These are phyloP conservation scores for Platypus cylindrus DNA, from an alignment of 2,888 invertebrate genomes.

Conservation along the genomic window DNA sequence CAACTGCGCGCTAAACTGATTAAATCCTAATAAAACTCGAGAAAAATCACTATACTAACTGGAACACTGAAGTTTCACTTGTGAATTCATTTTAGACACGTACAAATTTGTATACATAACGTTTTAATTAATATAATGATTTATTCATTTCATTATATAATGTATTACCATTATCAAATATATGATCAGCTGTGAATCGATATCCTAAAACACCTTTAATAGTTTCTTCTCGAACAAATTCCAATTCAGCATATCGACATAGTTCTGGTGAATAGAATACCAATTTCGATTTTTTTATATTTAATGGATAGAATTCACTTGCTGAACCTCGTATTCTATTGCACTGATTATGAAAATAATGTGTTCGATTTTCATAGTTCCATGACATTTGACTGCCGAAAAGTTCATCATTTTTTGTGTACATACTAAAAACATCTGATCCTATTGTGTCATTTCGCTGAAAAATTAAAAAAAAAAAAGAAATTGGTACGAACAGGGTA, in stretches of 20 bases:
- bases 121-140: not conserved
- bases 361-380: conserved; percentile 52
- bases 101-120: conserved; percentile 1
- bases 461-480: no score
- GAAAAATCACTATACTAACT: no score
- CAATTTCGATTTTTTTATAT: conserved; percentile 45
- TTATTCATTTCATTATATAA: not conserved
- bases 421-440: conserved; percentile 59
- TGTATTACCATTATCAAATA: conserved; percentile 51
- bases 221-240: conserved; percentile 45
- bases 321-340: conserved; percentile 58
- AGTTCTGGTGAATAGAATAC: conserved; percentile 60
- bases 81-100: no score
- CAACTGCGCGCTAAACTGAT: no score
- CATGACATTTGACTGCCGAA: conserved; percentile 60
- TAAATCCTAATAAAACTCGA: no score
- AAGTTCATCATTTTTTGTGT: conserved; percentile 50
- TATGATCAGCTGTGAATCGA: conserved; percentile 49
- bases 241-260: conserved; percentile 53
- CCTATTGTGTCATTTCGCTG: conserved; percentile 63
- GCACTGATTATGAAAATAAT: conserved; percentile 44
- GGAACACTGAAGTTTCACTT: no score
- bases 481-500: no score
- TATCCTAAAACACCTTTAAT: conserved; percentile 50
- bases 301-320: conserved; percentile 68